Evolutionary conservation across 2,888 invertebrate genomes (phyloP), one percentile per base, ranked within the genome.

Genomic region (Aspidapion aeneum): DNA sequence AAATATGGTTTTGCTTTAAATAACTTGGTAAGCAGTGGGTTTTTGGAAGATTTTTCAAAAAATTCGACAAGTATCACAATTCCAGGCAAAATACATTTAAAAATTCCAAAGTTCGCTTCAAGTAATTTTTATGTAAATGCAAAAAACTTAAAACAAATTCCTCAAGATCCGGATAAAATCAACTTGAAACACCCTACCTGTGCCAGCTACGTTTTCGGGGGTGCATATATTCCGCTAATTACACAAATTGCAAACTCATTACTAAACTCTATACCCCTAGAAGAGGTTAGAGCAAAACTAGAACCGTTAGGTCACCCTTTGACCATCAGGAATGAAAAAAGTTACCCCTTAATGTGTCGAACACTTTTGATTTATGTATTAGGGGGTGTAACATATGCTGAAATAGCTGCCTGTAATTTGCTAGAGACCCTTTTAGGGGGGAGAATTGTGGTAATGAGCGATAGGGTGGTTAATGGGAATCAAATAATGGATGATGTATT

Each of bases 371-470:
- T 98, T n/a, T 95, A 90, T 79, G 85, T 98, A 60, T 81, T 98
- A 59, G 98, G 98, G 1, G 98, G 98, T 0, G 89, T 96, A 56
- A 95, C 94, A 0, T 94, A 91, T 78, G 93, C 96, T 0, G 98
- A 98, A 82, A 87, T 96, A 66, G 91, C 94, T 0, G 96, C 97
- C 0, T 90, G 96, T 72, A 88, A 94, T 74, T 85, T 94, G 21
- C 83, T 98, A 18, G 92, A 93, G 73, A 89, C 87, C 63, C 79
- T 87, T 55, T 87, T 89, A 5, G 90, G 90, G 1, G 87, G 90
- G 68, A 89, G 87, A 74, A 90, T 96, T 71, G 85, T 92, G 68
- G 81, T 95, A 57, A 87, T 90, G 0, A 92, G 93, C 58, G 94
- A 96, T 74, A 86, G 87, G 68, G 82, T 95, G 60, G 82, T 90